Percentiles rank a stretch among this genome's conserved stretches.
phyloP scores from a whole-genome alignment of 53 echinoderm and acorn worm genomes.

The Holothuria leucospilota region DNA sequence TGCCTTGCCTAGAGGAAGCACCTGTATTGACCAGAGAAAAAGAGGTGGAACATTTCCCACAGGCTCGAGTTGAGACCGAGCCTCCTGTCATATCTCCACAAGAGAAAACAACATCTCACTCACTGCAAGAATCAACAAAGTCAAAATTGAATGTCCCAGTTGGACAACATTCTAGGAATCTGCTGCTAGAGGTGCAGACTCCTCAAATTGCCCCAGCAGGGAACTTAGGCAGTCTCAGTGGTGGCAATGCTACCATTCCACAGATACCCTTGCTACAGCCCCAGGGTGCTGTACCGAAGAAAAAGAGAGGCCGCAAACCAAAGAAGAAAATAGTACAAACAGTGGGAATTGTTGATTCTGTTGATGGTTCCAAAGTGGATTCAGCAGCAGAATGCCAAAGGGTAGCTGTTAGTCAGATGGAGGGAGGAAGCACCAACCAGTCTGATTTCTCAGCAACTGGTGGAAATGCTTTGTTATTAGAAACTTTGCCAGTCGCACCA shows the following conservation, averaged over 20 bases:
- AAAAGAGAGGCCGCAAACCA: slow-evolving; percentile 40
- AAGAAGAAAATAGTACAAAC: slow-evolving; percentile 6
- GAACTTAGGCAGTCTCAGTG: no score
- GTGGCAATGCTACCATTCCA: no score
- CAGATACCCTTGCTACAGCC: no score
- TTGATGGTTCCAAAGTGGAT: neutral
- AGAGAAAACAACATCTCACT: slow-evolving; percentile 14
- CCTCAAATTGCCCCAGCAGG: no score
- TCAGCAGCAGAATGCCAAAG: no score
- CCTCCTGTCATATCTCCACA: slow-evolving; percentile 38
- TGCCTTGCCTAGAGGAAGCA: slow-evolving; percentile 28
- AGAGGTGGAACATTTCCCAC: neutral
- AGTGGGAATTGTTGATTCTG: neutral
- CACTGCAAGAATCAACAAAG: no score
- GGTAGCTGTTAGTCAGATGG: no score
- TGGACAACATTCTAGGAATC: no score
- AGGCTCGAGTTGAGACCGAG: neutral
- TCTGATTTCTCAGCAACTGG: no score
- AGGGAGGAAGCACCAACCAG: no score
- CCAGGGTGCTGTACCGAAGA: slow-evolving; percentile 5
- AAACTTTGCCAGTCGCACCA: slow-evolving; percentile 47
- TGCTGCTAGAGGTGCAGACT: no score
- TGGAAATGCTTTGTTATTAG: slow-evolving; percentile 12
- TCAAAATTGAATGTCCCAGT: no score
- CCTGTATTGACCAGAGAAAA: slow-evolving; percentile 41